Base-by-base conservation (phyloP, 2,797 vertebrate genomes). In the Oophaga sylvatica region DNA sequence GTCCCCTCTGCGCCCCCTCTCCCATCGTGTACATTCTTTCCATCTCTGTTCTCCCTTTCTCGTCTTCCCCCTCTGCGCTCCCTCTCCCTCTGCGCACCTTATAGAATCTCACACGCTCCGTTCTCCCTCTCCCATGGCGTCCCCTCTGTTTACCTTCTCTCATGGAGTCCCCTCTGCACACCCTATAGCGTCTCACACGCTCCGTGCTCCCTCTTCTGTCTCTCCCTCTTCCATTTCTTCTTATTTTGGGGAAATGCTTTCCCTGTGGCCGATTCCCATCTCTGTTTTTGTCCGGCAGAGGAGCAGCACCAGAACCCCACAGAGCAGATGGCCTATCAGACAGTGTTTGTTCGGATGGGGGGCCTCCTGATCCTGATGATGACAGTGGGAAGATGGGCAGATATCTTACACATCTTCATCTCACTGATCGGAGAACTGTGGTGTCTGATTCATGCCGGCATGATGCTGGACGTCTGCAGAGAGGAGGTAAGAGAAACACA, bases 311-410 rank as follows among this genome's bases (percentile, higher is more conserved):
- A 93, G 70, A 93, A 91, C 68, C 81, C 90, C 0, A 88, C 92
- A 2, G 67, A 93, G 80, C 94, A 94, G 89, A 83, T 84, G 13
- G 91, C 93, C 17, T 83, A 96, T 20, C 96, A 95, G 92, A 94
- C 96, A 0, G 96, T 97, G 62, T 91, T 95, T 86, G 96, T 99
- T 26, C 94, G 98, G 70, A 96, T 99, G 87, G 96, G 97, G 0
- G 95, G 96, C 13, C 94, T 99, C 88, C 94, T 96, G 84, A 93
- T 99, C 88, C 95, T 99, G 92, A 96, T 99, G 93, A 95, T 99
- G 92, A 96, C 96, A 0, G 95, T 98, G 20, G 97, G 97, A 76
- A 95, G 93, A 13, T 99, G 98, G 97, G 90, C 89, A 0, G 98
- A 99, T 88, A 93, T 99, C 88, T 87, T 97, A 57, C 96, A 97